Conservation (phyloP, 2,797 vertebrate genomes). For the Kryptolebias ocellatus region DNA sequence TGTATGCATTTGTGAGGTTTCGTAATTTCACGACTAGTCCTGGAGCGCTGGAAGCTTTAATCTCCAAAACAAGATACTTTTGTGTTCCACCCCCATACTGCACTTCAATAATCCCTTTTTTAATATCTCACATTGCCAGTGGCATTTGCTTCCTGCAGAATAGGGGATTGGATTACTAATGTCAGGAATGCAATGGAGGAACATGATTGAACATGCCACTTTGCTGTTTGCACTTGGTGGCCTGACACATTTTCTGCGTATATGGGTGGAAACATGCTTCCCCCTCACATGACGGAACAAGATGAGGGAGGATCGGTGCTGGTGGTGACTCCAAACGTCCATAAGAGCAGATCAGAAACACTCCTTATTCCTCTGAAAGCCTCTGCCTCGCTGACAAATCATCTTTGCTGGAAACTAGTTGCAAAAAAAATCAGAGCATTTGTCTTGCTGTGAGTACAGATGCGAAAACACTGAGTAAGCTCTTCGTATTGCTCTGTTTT, state of each 20-base stretch:
- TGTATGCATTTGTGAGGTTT: conserved; percentile 14
- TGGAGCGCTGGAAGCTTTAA: conserved; percentile 55
- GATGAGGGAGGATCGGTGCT: conserved; percentile 42
- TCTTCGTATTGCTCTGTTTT: conserved; percentile 18
- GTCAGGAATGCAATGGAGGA: conserved; percentile 57
- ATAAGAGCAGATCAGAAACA: conserved; percentile 51
- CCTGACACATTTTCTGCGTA: conserved; percentile 29
- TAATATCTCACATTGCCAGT: conserved; percentile 68
- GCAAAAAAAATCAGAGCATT: conserved; percentile 38
- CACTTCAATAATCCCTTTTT: conserved; percentile 69
- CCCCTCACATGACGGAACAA: conserved; percentile 5
- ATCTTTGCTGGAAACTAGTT: conserved; percentile 52
- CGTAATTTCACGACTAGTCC: conserved; percentile 32
- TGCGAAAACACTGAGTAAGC: conserved; percentile 52
- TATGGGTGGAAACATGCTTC: conserved; percentile 25
- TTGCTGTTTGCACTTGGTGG: conserved; percentile 35
- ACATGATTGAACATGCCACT: conserved; percentile 62
- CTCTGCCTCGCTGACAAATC: conserved; percentile 61
- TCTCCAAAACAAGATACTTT: conserved; percentile 67
- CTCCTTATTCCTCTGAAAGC: conserved; percentile 39
- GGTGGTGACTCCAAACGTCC: conserved; percentile 30
- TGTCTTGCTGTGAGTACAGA: conserved; percentile 33
- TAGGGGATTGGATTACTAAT: conserved; percentile 61
- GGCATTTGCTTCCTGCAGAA: conserved; percentile 61
- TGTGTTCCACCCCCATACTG: conserved; percentile 53